Evolutionary conservation across 2,888 invertebrate species (phyloP).

Genomic region (Adelphocoris suturalis): DNA sequence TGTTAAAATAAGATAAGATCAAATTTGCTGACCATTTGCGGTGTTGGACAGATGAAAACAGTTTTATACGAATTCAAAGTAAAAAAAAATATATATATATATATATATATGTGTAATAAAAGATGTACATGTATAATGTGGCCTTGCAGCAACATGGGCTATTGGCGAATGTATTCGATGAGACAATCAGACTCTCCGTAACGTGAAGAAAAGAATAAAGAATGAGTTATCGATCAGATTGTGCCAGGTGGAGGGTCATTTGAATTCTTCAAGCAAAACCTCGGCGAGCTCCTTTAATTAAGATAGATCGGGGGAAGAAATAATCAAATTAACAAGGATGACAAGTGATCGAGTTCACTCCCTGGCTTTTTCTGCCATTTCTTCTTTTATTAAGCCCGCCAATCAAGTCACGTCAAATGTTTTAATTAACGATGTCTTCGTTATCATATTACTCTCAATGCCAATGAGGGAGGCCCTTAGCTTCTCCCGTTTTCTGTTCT

Average conservation of each 20-base stretch:
- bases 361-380: not conserved
- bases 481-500: no score
- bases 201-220: conserved; percentile 15
- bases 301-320: conserved; percentile 52
- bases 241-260: conserved; percentile 22
- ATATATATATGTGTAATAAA: no score
- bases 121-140: no score
- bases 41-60: no score
- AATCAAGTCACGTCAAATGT: conserved; percentile 23
- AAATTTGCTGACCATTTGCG: no score
- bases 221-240: conserved; percentile 35
- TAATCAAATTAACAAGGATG: conserved; percentile 61
- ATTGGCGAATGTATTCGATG: no score
- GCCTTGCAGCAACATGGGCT: no score
- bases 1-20: no score
- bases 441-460: not conserved
- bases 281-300: conserved; percentile 50
- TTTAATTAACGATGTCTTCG: conserved; percentile 26
- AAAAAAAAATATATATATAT: no score
- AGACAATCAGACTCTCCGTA: not conserved
- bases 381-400: conserved; percentile 36
- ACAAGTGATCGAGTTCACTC: conserved; percentile 47
- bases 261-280: conserved; percentile 49
- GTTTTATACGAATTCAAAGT: no score
- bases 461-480: not conserved